Evolutionary conservation across 1,140 invertebrate genomes (phyloP), one percentile per base, ranked within the genome.

Genomic region (Trissolcus basalis): DNA sequence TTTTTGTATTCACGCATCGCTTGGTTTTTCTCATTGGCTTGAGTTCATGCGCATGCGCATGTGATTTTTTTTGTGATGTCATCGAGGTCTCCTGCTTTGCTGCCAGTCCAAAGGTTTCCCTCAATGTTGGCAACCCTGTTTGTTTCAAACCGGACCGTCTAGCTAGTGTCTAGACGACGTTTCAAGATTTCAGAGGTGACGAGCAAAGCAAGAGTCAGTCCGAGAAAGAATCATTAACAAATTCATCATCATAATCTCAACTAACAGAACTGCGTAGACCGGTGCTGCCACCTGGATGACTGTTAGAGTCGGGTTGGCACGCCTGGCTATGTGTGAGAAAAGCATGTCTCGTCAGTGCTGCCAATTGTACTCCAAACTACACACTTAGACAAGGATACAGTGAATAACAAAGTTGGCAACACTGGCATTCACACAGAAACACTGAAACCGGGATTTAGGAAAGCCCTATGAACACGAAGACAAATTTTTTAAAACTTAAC

Each of bases 41-140:
- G 55, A 56, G 65, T 59, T 60, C 39, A 63, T 74, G 51, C 45
- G 64, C 69, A 78, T 78, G 78, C 67, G 72, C 79, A 68, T 74
- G 70, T 6, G 16, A 7, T 64, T 12, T 48, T 27, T 27, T 27
- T 27, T 27, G 19, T 27, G 19, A 39, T 13, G 13, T 59, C 19
- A 32, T 35, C 11, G 10, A 32, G 12, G 32, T 13, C 6, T 47
- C 48, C 11, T 64, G 69, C 43, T 59, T 64, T 58, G 43, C 47
- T 2, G 13, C 55, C 32, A 44, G 19, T 27, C 19, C 41, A 44
- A 44, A 44, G 6, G 41, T 44, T 44, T 27, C 19, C 19, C 19
- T 27, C 19, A 27, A 3, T 27, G 19, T 27, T 27, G 19, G 19
- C 19, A 27, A 27, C 19, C 19, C 19, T 27, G 19, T 27, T 27